Evolutionary conservation across 2,888 invertebrate species (phyloP).

Genomic region (Melangyna quadrimaculata): DNA sequence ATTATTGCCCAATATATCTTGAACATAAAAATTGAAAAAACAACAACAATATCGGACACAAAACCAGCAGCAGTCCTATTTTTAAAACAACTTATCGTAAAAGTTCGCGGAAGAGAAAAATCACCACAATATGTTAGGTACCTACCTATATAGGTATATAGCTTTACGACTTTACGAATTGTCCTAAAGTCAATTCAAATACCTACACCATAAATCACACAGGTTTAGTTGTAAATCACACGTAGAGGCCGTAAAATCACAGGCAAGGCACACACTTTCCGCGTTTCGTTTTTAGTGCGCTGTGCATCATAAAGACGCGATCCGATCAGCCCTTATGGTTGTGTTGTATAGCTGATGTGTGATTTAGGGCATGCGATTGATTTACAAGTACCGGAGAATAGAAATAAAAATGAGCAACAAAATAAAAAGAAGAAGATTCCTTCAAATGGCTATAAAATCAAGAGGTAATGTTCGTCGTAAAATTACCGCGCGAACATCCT

Average conservation of each 20-base stretch:
- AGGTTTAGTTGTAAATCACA: conserved; percentile 61
- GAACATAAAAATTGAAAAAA: conserved; percentile 23
- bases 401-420: too few species aligned
- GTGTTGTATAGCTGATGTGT: conserved; percentile 2
- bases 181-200: conserved; percentile 65
- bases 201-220: conserved; percentile 55
- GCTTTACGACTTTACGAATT: conserved; percentile 58
- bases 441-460: conserved; percentile 62
- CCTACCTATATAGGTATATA: too few species aligned
- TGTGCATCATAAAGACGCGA: conserved; percentile 49
- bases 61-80: background rate
- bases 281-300: conserved; percentile 55
- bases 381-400: conserved; percentile 62
- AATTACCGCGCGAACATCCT: conserved; percentile 53
- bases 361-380: conserved; percentile 53
- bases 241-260: conserved; percentile 54
- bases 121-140: conserved; percentile 51
- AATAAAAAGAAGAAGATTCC: conserved; percentile 10
- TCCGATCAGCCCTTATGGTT: conserved; percentile 36
- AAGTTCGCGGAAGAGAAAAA: conserved; percentile 54
- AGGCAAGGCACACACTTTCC: conserved; percentile 51
- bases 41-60: background rate
- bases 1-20: conserved; percentile 65
- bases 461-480: conserved; percentile 64
- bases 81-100: conserved; percentile 42